Evolutionary conservation across 2,888 invertebrate genomes (phyloP).

Genomic region (Chirona hameri): DNA sequence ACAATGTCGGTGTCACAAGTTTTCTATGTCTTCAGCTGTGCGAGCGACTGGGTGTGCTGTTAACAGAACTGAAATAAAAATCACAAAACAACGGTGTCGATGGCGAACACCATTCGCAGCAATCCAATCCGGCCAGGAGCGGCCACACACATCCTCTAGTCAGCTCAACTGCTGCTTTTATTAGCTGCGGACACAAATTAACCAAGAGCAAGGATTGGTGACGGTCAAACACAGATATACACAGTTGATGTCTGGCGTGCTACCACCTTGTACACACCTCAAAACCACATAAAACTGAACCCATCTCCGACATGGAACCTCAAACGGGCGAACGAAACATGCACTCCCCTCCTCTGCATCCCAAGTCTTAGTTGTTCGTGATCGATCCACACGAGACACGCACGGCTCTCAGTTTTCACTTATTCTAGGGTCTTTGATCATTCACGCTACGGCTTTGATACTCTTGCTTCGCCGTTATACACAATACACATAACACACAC

Average conservation of each 20-base stretch:
- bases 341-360: too few relatives aligned
- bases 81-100: background rate
- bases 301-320: too few relatives aligned
- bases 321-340: too few relatives aligned
- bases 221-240: background rate
- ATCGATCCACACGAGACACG: too few relatives aligned
- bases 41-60: background rate
- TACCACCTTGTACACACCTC: background rate
- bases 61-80: background rate
- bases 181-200: background rate
- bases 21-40: slow-evolving; percentile 2
- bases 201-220: background rate
- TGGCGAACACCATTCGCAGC: too few relatives aligned
- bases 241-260: background rate
- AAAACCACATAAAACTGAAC: background rate
- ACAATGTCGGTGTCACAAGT: slow-evolving; percentile 22
- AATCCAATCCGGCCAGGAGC: too few relatives aligned
- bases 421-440: too few relatives aligned
- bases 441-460: too few relatives aligned
- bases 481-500: too few relatives aligned
- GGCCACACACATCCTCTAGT: background rate
- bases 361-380: too few relatives aligned
- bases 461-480: too few relatives aligned
- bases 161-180: background rate
- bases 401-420: too few relatives aligned